Evolutionary conservation across 2,797 vertebrate species (phyloP), one percentile per base, ranked within the genome.

Genomic region (Poliocrania exsul): DNA sequence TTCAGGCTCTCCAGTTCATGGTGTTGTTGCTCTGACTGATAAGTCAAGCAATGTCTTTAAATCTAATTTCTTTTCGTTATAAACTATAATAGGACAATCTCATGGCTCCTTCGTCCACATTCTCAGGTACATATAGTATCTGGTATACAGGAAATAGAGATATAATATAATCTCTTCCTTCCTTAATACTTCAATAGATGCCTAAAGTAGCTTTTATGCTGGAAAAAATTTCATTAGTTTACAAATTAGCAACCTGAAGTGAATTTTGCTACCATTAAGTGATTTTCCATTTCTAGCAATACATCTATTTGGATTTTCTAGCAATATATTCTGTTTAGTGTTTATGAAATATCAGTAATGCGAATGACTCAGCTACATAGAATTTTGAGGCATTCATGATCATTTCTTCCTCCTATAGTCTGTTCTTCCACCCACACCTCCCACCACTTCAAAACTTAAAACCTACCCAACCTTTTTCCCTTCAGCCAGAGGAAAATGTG

Each of bases 181-280:
- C 15, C 65, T 78, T 77, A 86, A 74, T 88, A 74, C 12, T 86
- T 91, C 91, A 90, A 93, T 54, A 90, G 56, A 83, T 81, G 53
- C 19, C 46, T 89, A 93, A 93, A 66, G 57, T 64, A 84, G 67
- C 62, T 90, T 95, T 92, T 92, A 94, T 75, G 47, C 64, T 91
- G 4, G 9, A 61, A 87, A 94, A 70, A 49, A 90, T n/a, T 81
- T 92, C 44, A 93, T 95, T 93, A 79, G 53, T 91, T 95, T 86
- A 87, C 25, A 90, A 92, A 96, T 96, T 95, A 96, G 64, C 65
- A 94, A 72, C 38, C 85, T 90, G 82, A 96, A 93, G 78, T 94
- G 72, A 91, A 92, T 92, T 90, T 86, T 86, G 57, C 44, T 90
- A 73, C 65, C 38, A 81, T 35, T 47, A 81, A 88, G 50, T 94